A percentile compares a stretch with the other conserved stretches of the same genome.
Conservation (phyloP, 2,888 invertebrate genomes). For the Steinernema carpocapsae region DNA sequence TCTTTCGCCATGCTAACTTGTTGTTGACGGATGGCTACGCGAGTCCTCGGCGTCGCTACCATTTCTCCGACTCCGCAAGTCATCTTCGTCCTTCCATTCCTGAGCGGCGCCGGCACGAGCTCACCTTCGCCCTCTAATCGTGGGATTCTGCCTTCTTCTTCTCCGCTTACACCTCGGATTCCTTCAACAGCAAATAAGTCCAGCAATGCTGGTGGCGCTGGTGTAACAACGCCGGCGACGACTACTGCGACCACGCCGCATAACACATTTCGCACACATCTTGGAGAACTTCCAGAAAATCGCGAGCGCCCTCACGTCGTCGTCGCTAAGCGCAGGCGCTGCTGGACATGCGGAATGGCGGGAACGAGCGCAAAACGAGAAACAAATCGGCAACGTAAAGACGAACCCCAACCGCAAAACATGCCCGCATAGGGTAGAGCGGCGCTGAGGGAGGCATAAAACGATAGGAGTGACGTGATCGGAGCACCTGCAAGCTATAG, state of each 20-base stretch:
- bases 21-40: conserved; percentile 21
- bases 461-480: no score
- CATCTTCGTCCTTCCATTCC: conserved; percentile 1
- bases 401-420: no score
- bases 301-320: background rate
- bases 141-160: no score
- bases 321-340: conserved; percentile 26
- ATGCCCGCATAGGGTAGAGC: no score
- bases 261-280: conserved; percentile 31
- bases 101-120: background rate
- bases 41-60: background rate
- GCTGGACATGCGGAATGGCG: conserved; percentile 15
- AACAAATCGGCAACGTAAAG: conserved; percentile 17
- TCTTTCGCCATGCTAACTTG: conserved; percentile 29
- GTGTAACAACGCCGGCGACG: no score
- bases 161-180: no score
- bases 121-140: conserved; percentile 10
- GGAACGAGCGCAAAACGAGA: conserved; percentile 19
- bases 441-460: no score
- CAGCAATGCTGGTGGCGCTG: no score
- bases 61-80: background rate
- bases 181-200: no score
- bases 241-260: no score
- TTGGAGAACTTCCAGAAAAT: background rate
- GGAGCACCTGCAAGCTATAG: no score